A percentile compares a stretch with the other conserved stretches of the same genome.
phyloP scores from a whole-genome alignment of 2,113 vertebrate species.

The Regulus satrapa region DNA sequence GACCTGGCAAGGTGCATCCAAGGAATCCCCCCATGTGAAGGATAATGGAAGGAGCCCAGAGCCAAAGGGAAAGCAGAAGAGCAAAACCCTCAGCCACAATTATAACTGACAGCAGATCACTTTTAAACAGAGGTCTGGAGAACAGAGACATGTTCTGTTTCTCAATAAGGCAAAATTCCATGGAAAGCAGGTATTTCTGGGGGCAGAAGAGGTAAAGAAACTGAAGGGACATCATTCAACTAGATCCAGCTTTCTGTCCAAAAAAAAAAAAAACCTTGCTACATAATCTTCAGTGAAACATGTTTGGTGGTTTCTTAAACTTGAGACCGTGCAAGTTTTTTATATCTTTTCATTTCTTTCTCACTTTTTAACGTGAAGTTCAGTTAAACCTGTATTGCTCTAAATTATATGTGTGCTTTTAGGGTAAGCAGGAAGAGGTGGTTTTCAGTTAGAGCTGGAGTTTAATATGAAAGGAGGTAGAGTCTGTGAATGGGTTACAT shows the following conservation, averaged over 20 bases:
- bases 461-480: background rate
- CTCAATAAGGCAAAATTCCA: constrained; percentile 3
- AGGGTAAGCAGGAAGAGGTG: background rate
- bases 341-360: background rate
- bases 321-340: background rate
- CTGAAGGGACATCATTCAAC: background rate
- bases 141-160: background rate
- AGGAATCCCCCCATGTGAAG: background rate
- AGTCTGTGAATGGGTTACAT: background rate
- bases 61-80: background rate
- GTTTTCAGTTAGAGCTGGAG: background rate
- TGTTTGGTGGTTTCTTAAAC: background rate
- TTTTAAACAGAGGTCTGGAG: background rate
- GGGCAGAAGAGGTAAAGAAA: background rate
- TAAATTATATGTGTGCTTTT: background rate
- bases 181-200: background rate
- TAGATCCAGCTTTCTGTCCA: background rate
- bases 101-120: background rate
- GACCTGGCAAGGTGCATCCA: background rate
- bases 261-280: background rate
- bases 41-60: background rate
- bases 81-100: background rate
- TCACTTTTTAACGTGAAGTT: background rate
- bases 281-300: background rate
- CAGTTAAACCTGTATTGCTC: background rate